Percentiles rank a stretch among this genome's conserved stretches.
Conservation (phyloP, 1,140 invertebrate genomes). For the Atta cephalotes region DNA sequence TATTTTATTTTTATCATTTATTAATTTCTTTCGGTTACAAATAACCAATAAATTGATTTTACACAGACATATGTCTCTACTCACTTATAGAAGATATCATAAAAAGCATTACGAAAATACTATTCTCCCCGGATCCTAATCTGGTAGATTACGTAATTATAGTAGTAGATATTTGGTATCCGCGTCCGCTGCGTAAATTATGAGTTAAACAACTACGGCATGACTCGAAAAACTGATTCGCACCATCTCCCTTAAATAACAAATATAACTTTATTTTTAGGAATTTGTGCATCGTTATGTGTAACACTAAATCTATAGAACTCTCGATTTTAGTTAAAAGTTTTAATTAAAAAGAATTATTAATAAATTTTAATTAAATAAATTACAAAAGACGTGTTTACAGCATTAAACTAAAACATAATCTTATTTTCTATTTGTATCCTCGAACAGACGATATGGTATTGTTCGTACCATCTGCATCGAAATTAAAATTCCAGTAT, state of each 20-base stretch:
- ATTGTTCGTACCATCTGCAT: background rate
- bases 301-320: background rate
- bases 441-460: background rate
- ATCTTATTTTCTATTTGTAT: background rate
- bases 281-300: background rate
- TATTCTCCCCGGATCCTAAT: slow-evolving; percentile 15
- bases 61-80: background rate
- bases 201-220: slow-evolving; percentile 13
- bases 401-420: background rate
- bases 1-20: no score
- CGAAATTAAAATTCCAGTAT: background rate
- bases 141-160: slow-evolving; percentile 53
- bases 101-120: slow-evolving; percentile 36
- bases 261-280: background rate
- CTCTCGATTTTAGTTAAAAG: background rate
- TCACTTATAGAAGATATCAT: background rate
- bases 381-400: background rate
- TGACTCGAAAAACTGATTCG: slow-evolving; percentile 1
- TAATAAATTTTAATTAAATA: background rate
- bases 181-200: slow-evolving; percentile 4
- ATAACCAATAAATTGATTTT: background rate
- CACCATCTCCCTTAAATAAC: slow-evolving; percentile 4
- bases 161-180: background rate
- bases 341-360: background rate
- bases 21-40: no score